These are phyloP conservation scores for Platycercus adscitus DNA, from an alignment of 2,113 vertebrate genomes.

Conservation along the genomic window DNA sequence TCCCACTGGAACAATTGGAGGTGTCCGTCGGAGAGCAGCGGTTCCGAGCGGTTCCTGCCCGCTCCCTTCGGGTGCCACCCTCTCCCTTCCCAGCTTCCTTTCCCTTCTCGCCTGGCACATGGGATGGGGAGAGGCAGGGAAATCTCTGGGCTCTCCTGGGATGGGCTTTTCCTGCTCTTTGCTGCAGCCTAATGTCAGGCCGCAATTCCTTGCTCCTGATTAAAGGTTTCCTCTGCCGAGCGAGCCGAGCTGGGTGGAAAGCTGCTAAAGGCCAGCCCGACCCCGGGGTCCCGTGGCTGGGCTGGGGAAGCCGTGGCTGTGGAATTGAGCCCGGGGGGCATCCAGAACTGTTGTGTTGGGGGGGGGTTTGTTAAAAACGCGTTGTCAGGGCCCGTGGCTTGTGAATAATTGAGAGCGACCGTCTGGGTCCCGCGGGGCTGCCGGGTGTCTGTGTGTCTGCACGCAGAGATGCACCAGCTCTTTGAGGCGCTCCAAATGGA, in stretches of 20 bases:
- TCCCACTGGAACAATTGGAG: neutral
- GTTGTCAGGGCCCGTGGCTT: conserved; percentile 7
- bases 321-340: neutral
- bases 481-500: conserved; percentile 43
- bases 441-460: conserved; percentile 48
- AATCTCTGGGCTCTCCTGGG: neutral
- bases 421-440: conserved; percentile 43
- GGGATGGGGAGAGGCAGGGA: neutral
- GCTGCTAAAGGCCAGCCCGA: neutral
- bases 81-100: neutral
- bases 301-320: neutral
- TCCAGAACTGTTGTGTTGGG: neutral
- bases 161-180: conserved; percentile 48
- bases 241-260: neutral
- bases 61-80: neutral
- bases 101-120: neutral
- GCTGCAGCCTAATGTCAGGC: neutral
- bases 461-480: conserved; percentile 35
- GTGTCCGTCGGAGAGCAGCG: neutral
- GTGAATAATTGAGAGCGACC: conserved; percentile 37
- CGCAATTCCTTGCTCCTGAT: neutral
- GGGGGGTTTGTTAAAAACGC: conserved; percentile 16
- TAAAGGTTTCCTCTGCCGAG: conserved; percentile 45
- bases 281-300: accelerated
- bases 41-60: neutral